phyloP scores from a whole-genome alignment of 2,797 vertebrate species.

The Acanthurus tractus region DNA sequence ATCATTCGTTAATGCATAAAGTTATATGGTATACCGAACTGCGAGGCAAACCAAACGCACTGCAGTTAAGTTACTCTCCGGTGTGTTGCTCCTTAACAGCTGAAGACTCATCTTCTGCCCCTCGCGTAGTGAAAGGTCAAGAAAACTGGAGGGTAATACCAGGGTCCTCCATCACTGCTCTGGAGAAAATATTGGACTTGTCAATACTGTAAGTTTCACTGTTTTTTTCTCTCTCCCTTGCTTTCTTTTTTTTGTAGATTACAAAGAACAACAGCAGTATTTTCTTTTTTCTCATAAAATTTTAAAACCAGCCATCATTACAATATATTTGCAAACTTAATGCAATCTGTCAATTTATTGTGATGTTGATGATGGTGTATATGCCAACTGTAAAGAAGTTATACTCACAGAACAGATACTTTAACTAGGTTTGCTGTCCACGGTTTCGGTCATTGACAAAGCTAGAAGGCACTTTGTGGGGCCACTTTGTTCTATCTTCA shows the following conservation, averaged over 20 bases:
- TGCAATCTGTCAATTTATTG: neutral
- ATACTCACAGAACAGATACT: neutral
- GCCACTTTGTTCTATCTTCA: conserved; percentile 25
- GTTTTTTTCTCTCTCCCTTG: neutral
- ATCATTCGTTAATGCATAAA: neutral
- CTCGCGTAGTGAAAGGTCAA: conserved; percentile 52
- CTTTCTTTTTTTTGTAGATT: too few species aligned
- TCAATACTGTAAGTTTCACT: conserved; percentile 81
- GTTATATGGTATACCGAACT: too few species aligned
- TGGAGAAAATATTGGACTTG: conserved; percentile 80
- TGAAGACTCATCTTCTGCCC: conserved; percentile 18
- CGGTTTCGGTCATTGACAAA: neutral
- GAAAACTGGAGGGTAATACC: conserved; percentile 72
- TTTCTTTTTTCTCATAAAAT: too few species aligned
- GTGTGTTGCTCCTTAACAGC: conserved; percentile 26
- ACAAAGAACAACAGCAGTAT: too few species aligned
- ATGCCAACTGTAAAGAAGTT: neutral
- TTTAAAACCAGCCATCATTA: too few species aligned
- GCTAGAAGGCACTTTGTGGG: neutral
- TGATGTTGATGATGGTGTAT: neutral
- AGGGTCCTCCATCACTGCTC: conserved; percentile 60
- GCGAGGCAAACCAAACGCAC: neutral
- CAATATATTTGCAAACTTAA: neutral
- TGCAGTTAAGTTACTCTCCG: too few species aligned
- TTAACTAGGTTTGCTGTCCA: neutral